These are phyloP conservation scores for Catajapyx aquilonaris DNA, from an alignment of 1,140 invertebrate genomes.

Conservation along the genomic window DNA sequence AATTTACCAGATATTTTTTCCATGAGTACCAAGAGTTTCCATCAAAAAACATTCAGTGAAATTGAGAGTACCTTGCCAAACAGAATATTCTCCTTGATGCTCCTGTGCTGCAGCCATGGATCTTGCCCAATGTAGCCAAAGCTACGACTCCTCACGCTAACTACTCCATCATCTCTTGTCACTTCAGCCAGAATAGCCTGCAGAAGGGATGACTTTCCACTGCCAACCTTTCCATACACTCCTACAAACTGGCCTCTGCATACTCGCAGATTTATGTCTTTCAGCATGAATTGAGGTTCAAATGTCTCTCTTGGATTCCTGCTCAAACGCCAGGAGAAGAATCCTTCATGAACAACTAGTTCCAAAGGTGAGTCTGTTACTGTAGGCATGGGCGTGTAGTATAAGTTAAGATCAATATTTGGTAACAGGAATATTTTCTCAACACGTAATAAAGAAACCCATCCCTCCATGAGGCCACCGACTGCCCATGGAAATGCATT, in stretches of 20 bases:
- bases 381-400: conserved; percentile 20
- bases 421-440: conserved; percentile 42
- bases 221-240: conserved; percentile 45
- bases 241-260: conserved; percentile 31
- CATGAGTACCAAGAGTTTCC: no score
- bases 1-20: no score
- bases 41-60: no score
- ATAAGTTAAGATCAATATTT: conserved; percentile 32
- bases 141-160: no score
- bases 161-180: conserved; percentile 32
- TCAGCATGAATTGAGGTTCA: background rate
- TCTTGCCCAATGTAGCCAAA: background rate
- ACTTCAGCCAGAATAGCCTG: conserved; percentile 54
- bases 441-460: conserved; percentile 67
- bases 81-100: background rate
- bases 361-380: conserved; percentile 18
- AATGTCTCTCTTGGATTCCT: conserved; percentile 4
- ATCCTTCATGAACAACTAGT: conserved; percentile 24
- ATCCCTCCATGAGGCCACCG: conserved; percentile 86
- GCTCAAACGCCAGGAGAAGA: conserved; percentile 10
- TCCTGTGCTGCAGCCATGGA: background rate
- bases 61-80: no score
- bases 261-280: conserved; percentile 4
- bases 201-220: conserved; percentile 56
- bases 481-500: conserved; percentile 98